Evolutionary conservation across 2,888 invertebrate species (phyloP).

Genomic region (Sussaba pulchella): DNA sequence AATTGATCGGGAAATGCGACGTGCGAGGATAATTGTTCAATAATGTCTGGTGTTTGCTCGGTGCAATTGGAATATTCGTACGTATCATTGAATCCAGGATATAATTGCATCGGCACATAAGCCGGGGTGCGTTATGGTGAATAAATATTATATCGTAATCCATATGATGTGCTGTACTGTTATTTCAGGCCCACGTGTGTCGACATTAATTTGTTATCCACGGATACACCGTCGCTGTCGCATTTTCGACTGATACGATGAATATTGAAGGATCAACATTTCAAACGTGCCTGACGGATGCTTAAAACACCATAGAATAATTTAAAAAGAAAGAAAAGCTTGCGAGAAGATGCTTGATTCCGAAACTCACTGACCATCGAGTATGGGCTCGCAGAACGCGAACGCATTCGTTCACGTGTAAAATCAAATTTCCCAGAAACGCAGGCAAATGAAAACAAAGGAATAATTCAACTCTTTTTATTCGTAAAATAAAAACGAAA

Average conservation of each 20-base stretch:
- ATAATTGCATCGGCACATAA: slow-evolving; percentile 14
- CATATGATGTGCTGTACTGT: not conserved
- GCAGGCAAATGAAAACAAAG: too few species aligned
- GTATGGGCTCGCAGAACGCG: too few species aligned
- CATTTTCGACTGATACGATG: slow-evolving; percentile 1
- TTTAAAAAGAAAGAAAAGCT: too few species aligned
- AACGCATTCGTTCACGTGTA: too few species aligned
- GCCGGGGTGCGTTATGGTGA: slow-evolving; percentile 13
- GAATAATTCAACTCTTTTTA: too few species aligned
- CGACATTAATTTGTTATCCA: not conserved
- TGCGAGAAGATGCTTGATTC: too few species aligned
- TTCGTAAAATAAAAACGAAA: too few species aligned
- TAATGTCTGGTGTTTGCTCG: slow-evolving; percentile 27
- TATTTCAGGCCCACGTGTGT: slow-evolving; percentile 1
- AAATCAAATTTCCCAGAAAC: too few species aligned
- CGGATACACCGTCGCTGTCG: not conserved
- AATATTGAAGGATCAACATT: too few species aligned
- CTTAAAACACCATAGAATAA: too few species aligned
- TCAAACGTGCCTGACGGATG: too few species aligned
- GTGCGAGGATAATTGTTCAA: slow-evolving; percentile 32
- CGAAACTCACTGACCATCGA: too few species aligned
- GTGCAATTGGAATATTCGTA: slow-evolving; percentile 16
- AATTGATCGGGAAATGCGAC: not conserved
- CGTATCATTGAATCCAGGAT: not conserved
- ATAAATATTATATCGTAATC: slow-evolving; percentile 35